Evolutionary conservation across 1,140 invertebrate genomes (phyloP), one percentile per base, ranked within the genome.

Genomic region (Luehdorfia chinensis): DNA sequence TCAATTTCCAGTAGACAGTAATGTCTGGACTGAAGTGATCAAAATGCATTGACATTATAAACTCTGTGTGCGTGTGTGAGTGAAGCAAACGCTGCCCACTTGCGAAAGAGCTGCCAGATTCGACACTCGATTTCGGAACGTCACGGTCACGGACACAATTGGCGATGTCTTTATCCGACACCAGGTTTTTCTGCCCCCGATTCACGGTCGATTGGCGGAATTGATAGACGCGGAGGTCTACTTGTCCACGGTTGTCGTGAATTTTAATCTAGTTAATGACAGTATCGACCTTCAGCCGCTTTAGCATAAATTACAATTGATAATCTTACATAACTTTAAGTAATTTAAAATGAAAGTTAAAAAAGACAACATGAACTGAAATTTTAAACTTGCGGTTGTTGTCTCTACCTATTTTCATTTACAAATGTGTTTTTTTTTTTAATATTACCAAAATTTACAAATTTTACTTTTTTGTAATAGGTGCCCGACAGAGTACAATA

Each of bases 81-180:
- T n/a, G n/a, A n/a, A n/a, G n/a, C n/a, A n/a, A n/a, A n/a, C n/a
- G n/a, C 2, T 21, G 19, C 19, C 41, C 45, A 33, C 45, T 61
- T 55, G 57, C 66, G 62, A 63, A 60, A 59, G 57, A 68, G 62
- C 70, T 71, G 60, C 68, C 59, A 75, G 75, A 50, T 39, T 48
- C 34, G 55, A 75, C 73, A 71, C 66, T 76, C 73, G 51, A 48
- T 76, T 76, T 80, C 72, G 66, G 68, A 65, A 11, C 27, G 55
- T 66, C 71, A 72, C 70, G 70, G 74, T 77, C 76, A 80, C 58
- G 76, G 76, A 60, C 74, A 68, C 59, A n/a, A n/a, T 59, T 59
- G 57, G 48, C 41, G 36, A 16, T 74, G 62, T 69, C 59, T 59
- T 55, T 57, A 51, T 67, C 30, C 4, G 30, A 27, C 34, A 50